Conservation (phyloP, 2,888 invertebrate genomes). For the Eutolmus rufibarbis region DNA sequence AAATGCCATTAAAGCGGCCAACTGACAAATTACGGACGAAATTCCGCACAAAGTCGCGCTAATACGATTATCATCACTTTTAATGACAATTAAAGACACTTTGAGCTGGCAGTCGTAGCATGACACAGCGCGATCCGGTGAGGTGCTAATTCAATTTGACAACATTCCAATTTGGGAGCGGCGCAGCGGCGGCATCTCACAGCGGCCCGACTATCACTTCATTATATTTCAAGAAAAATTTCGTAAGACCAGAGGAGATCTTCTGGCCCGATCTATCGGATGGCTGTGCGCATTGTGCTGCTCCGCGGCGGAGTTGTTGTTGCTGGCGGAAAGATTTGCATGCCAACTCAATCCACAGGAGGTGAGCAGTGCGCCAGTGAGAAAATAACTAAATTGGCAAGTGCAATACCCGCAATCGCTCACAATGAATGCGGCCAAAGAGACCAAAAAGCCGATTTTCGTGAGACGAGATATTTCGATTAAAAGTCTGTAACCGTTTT, state of each 20-base stretch:
- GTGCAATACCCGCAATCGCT: constrained; percentile 20
- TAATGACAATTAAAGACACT: constrained; percentile 25
- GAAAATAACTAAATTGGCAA: constrained; percentile 39
- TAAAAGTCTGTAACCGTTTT: background rate
- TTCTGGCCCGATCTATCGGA: constrained; percentile 18
- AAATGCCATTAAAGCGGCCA: background rate
- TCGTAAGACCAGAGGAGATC: constrained; percentile 41
- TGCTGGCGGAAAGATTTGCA: constrained; percentile 6
- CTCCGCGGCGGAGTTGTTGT: constrained; percentile 1
- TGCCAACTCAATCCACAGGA: constrained; percentile 28
- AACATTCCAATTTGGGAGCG: constrained; percentile 45
- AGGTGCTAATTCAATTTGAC: constrained; percentile 45
- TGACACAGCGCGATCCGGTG: constrained; percentile 3
- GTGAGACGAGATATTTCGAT: constrained; percentile 41
- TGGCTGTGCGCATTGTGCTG: background rate
- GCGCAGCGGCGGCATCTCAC: constrained; percentile 1
- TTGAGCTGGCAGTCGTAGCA: background rate
- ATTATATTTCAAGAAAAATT: constrained; percentile 37
- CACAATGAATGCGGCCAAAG: constrained; percentile 26
- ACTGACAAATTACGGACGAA: background rate
- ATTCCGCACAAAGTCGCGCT: background rate
- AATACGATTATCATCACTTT: constrained; percentile 33
- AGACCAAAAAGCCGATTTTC: constrained; percentile 26
- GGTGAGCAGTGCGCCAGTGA: constrained; percentile 17
- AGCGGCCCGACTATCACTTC: constrained; percentile 36